Conservation (phyloP, 2,888 invertebrate species). For the Adelphocoris suturalis region DNA sequence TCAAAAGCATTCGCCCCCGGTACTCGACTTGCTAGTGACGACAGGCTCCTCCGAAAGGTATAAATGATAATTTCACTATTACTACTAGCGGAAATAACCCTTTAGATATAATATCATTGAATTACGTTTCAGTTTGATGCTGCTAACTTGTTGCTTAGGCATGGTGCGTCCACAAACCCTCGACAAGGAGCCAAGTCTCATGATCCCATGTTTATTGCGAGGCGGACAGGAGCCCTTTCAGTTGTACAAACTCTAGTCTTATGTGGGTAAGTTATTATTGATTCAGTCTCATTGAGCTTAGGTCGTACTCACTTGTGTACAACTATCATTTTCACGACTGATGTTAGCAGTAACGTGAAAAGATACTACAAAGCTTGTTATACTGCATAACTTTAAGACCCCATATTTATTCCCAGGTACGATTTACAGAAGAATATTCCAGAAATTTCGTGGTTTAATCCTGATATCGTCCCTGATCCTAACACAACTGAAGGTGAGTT, state of each 20-base stretch:
- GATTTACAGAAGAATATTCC: slow-evolving; percentile 65
- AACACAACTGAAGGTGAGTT: slow-evolving; percentile 35
- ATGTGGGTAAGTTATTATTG: slow-evolving; percentile 53
- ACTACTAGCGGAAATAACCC: no score
- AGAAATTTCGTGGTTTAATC: slow-evolving; percentile 37
- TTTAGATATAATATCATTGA: no score
- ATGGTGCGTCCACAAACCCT: slow-evolving; percentile 48
- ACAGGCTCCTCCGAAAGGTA: no score
- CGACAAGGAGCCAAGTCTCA: slow-evolving; percentile 16
- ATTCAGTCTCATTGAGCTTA: neutral
- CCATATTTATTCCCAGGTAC: slow-evolving; percentile 62
- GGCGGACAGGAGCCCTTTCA: slow-evolving; percentile 28
- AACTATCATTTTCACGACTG: neutral
- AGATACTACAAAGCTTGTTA: no score
- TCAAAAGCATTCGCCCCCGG: no score
- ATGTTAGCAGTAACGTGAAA: no score
- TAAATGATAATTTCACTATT: no score
- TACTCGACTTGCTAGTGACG: no score
- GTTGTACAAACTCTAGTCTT: slow-evolving; percentile 59
- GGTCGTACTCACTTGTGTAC: neutral
- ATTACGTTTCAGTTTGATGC: slow-evolving; percentile 53
- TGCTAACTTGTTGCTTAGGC: slow-evolving; percentile 42
- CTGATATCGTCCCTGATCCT: slow-evolving; percentile 44
- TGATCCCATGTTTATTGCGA: slow-evolving; percentile 64
- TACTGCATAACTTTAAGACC: no score